Conservation (phyloP, 2,888 invertebrate genomes). For the Chrysolina oricalcia region DNA sequence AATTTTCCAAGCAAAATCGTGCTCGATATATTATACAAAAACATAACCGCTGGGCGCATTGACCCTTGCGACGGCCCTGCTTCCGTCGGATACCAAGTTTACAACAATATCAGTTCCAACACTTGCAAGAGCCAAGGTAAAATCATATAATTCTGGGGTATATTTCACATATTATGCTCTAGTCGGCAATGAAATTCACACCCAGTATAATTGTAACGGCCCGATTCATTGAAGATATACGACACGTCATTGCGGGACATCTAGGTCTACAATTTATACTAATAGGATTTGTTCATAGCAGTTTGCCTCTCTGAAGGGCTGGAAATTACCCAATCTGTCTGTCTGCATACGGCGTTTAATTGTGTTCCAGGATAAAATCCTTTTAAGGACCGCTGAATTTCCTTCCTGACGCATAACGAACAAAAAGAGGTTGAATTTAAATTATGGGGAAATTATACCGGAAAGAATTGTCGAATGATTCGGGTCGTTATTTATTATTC, state of each 20-base stretch:
- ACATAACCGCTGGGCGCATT: too few relatives aligned
- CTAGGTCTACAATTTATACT: conserved; percentile 52
- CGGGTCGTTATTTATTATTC: conserved; percentile 1
- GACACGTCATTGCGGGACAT: conserved; percentile 51
- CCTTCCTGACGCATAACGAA: conserved; percentile 14
- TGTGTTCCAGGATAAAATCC: conserved; percentile 29
- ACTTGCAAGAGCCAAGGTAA: too few relatives aligned
- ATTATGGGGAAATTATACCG: conserved; percentile 14
- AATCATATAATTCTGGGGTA: too few relatives aligned
- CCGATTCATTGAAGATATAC: conserved; percentile 51
- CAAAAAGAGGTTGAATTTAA: neutral
- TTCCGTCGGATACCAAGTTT: too few relatives aligned
- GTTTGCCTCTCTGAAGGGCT: conserved; percentile 45
- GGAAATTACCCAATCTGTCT: conserved; percentile 48
- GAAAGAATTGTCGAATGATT: conserved; percentile 1
- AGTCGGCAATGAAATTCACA: neutral
- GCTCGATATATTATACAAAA: too few relatives aligned
- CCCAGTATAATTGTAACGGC: conserved; percentile 43
- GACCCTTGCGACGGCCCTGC: too few relatives aligned
- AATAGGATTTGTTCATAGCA: conserved; percentile 51
- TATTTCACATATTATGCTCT: too few relatives aligned
- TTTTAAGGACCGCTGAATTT: conserved; percentile 14
- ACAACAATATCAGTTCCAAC: too few relatives aligned
- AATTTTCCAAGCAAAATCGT: too few relatives aligned
- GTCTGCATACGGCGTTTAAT: conserved; percentile 35